These are phyloP conservation scores for Heliconius himera DNA, from an alignment of 1,140 invertebrate species.

Conservation along the genomic window DNA sequence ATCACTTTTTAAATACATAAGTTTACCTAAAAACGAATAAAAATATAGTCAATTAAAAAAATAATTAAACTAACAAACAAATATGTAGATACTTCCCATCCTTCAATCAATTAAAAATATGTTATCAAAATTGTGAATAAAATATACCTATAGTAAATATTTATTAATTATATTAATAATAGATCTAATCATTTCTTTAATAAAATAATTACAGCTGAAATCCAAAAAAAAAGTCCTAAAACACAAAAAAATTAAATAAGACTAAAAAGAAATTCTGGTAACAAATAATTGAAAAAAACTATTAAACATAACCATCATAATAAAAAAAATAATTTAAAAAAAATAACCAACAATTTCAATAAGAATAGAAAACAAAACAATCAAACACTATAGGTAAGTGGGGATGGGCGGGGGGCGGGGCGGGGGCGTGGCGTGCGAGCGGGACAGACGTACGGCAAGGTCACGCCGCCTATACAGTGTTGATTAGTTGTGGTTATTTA, in stretches of 20 bases:
- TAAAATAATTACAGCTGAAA: background rate
- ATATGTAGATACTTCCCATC: too few relatives aligned
- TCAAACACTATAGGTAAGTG: background rate
- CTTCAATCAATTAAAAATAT: too few relatives aligned
- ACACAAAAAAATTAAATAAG: background rate
- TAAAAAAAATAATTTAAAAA: background rate
- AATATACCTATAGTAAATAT: too few relatives aligned
- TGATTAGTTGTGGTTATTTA: conserved; percentile 4
- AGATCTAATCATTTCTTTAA: too few relatives aligned
- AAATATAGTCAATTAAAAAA: too few relatives aligned
- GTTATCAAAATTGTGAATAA: too few relatives aligned
- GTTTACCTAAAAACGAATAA: too few relatives aligned
- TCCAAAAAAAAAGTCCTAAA: background rate
- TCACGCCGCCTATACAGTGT: conserved; percentile 7
- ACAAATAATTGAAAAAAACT: background rate
- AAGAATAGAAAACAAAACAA: background rate
- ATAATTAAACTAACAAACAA: too few relatives aligned
- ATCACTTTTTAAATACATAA: too few relatives aligned
- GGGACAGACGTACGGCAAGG: background rate
- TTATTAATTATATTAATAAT: background rate
- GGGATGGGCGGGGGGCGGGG: background rate
- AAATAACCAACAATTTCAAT: background rate
- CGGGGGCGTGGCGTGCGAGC: conserved; percentile 10
- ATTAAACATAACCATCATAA: background rate
- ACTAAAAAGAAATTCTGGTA: background rate